These are phyloP conservation scores for Eilema depressum DNA, from an alignment of 2,888 invertebrate genomes.

Conservation along the genomic window DNA sequence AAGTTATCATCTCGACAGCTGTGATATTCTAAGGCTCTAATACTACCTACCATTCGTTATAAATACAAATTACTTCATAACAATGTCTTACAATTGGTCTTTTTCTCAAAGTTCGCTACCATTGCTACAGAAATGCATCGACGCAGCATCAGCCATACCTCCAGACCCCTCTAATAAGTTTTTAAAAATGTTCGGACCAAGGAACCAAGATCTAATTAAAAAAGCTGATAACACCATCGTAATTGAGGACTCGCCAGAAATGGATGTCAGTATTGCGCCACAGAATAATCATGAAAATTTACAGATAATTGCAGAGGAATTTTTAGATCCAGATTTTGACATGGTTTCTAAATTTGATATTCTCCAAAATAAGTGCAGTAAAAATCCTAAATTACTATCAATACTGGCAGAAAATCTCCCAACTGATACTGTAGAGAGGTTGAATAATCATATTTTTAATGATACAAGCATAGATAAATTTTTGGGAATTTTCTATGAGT, in stretches of 20 bases:
- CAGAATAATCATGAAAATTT: slow-evolving; percentile 25
- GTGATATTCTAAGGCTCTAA: slow-evolving; percentile 2
- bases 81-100: slow-evolving; percentile 64
- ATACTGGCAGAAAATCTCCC: slow-evolving; percentile 59
- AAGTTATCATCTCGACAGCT: background rate
- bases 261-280: background rate
- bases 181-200: slow-evolving; percentile 55
- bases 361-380: slow-evolving; percentile 57
- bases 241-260: slow-evolving; percentile 26
- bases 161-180: slow-evolving; percentile 61
- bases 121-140: slow-evolving; percentile 54
- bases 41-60: background rate
- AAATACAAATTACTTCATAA: slow-evolving; percentile 7
- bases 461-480: slow-evolving; percentile 46
- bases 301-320: slow-evolving; percentile 42
- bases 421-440: slow-evolving; percentile 52
- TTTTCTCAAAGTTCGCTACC: slow-evolving; percentile 58
- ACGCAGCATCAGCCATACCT: slow-evolving; percentile 42
- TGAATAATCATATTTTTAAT: slow-evolving; percentile 60
- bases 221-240: slow-evolving; percentile 22
- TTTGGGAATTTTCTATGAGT: slow-evolving; percentile 49
- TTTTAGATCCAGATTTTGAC: slow-evolving; percentile 59
- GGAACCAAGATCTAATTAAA: slow-evolving; percentile 27
- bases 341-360: slow-evolving; percentile 47
- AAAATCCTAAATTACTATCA: slow-evolving; percentile 48